Percentiles rank a stretch among this genome's conserved stretches.
Conservation (phyloP, 1,140 invertebrate genomes). For the Penaeus chinensis region DNA sequence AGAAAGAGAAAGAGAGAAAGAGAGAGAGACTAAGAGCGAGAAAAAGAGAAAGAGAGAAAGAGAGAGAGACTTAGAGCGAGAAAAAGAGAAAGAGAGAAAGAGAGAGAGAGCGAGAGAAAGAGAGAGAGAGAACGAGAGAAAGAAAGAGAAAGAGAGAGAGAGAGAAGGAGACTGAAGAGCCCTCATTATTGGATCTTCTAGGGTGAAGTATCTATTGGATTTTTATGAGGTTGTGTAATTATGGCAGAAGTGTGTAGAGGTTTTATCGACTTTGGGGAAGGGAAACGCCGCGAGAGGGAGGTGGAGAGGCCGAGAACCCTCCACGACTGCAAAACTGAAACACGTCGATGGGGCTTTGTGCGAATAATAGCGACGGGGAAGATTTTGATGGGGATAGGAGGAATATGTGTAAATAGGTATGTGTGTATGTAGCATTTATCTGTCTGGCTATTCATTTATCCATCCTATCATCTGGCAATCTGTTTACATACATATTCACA, state of each 20-base stretch:
- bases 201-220: slow-evolving; percentile 7
- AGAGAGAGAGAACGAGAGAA: neutral
- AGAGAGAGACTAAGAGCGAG: slow-evolving; percentile 9
- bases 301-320: neutral
- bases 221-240: slow-evolving; percentile 27
- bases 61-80: neutral
- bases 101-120: neutral
- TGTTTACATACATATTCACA: too few relatives aligned
- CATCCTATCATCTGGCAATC: too few relatives aligned
- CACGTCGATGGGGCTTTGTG: too few relatives aligned
- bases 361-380: too few relatives aligned
- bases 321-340: too few relatives aligned
- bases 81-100: neutral
- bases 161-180: neutral
- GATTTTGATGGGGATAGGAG: too few relatives aligned
- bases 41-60: slow-evolving; percentile 19
- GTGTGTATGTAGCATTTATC: too few relatives aligned
- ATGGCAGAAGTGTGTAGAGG: slow-evolving; percentile 24
- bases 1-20: neutral
- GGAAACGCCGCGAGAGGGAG: neutral
- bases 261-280: slow-evolving; percentile 12
- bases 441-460: too few relatives aligned
- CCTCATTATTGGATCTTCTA: slow-evolving; percentile 7
- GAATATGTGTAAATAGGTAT: too few relatives aligned
- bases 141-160: neutral